Base-by-base conservation (phyloP, 1,140 invertebrate species). In the Tetramorium parvispinum region DNA sequence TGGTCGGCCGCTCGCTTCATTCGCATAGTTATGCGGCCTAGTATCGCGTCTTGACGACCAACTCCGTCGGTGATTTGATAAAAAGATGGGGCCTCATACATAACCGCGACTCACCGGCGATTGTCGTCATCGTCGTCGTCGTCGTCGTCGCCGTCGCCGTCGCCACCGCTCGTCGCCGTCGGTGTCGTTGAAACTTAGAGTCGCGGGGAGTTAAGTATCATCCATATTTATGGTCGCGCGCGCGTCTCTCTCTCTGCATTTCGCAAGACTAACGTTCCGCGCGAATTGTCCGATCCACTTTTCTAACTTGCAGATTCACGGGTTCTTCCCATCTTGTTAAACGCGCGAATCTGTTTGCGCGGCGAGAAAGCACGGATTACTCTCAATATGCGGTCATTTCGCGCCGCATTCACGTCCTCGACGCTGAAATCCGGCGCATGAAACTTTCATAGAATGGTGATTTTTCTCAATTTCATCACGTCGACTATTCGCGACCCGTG, bases 261-360 rank as follows among this genome's bases (percentile, higher is more conserved):
- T 85, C 75, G 59, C 59, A 16, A 78, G n/a, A 43, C 53, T 63
- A 82, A 82, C 79, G 55, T 24, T 53, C 37, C 66, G 37, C 49
- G 65, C 79, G 79, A 82, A 82, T 82, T 73, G 68, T 82, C 59
- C 59, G 59, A 46, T 65, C 24, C 24, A 82, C 79, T 82, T 82
- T 82, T 82, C 79, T 73, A 82, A 82, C 79, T 82, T 73, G 79
- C 79, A 82, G 66, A 82, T 73, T 82, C 63, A 55, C 51, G 51
- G 16, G 10, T 59, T 46, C 40, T 27, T 57, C 37, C 59, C 32
- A 16, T 77, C 16, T 11, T 63, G 13, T 49, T 71, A 73, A 73
- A 73, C 43, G 40, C 40, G 66, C 51, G 66, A 73, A 59, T 82
- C 55, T 73, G 66, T 82, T 82, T 82, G 79, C 79, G 68, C 51